A percentile compares a stretch with the other conserved stretches of the same genome.
These are phyloP conservation scores for Centroberyx gerrardi DNA, from an alignment of 2,797 vertebrate genomes.

Conservation along the genomic window DNA sequence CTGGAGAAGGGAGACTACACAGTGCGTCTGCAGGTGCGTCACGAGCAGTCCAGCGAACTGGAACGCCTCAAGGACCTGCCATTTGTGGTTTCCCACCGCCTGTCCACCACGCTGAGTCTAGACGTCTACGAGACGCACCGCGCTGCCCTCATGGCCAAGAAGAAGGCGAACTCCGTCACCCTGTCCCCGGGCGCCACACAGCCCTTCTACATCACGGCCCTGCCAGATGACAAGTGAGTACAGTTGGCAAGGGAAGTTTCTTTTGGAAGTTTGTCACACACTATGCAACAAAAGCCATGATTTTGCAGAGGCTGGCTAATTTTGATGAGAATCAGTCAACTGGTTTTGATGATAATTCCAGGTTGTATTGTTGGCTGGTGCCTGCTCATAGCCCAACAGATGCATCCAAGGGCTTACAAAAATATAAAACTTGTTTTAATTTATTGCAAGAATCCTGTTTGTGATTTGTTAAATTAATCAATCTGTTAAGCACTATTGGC, in stretches of 20 bases:
- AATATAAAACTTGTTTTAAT: too few relatives aligned
- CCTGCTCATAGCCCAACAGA: too few relatives aligned
- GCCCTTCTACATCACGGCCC: conserved; percentile 93
- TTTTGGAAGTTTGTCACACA: not conserved
- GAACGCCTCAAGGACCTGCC: conserved; percentile 98
- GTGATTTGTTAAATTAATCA: not conserved
- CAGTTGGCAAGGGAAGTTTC: not conserved
- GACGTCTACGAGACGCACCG: conserved; percentile 96
- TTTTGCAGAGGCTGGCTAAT: too few relatives aligned
- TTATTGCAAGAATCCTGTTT: not conserved
- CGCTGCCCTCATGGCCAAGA: conserved; percentile 94
- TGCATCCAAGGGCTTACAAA: too few relatives aligned
- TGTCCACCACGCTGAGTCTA: conserved; percentile 93
- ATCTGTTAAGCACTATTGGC: not conserved
- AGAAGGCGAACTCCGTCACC: conserved; percentile 94
- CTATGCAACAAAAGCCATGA: too few relatives aligned
- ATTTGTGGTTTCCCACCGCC: conserved; percentile 95
- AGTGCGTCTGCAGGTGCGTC: conserved; percentile 95
- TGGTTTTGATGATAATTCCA: not conserved
- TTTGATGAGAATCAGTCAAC: too few relatives aligned
- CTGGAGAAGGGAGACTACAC: conserved; percentile 99
- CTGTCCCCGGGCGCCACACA: conserved; percentile 91
- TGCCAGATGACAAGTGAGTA: conserved; percentile 98
- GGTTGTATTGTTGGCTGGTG: too few relatives aligned
- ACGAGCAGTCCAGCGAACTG: conserved; percentile 95